Evolutionary conservation across 2,888 invertebrate genomes (phyloP).

Genomic region (Altica lythri): DNA sequence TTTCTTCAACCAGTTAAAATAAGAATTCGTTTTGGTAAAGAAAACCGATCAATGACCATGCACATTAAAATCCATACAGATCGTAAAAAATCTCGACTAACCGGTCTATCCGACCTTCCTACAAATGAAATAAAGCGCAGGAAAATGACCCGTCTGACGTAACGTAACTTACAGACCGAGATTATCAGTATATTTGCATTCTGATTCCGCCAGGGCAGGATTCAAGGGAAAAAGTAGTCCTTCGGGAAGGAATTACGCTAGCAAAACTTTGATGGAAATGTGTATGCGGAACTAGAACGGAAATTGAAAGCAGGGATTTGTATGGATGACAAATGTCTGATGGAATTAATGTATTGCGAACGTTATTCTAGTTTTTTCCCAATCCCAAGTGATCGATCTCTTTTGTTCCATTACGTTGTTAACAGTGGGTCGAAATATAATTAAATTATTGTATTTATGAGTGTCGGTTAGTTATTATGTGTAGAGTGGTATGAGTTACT

Average conservation of each 20-base stretch:
- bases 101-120: neutral
- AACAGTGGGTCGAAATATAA: no score
- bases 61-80: no score
- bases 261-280: neutral
- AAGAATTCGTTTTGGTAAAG: no score
- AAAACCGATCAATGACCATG: no score
- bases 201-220: constrained; percentile 4
- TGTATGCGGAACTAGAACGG: constrained; percentile 1
- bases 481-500: no score
- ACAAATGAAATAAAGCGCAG: neutral
- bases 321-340: constrained; percentile 11
- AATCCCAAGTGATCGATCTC: no score
- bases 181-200: constrained; percentile 1
- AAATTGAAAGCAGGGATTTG: constrained; percentile 14
- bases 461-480: no score
- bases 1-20: no score
- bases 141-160: constrained; percentile 1
- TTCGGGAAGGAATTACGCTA: neutral
- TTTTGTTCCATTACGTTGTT: no score
- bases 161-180: constrained; percentile 1
- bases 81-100: neutral
- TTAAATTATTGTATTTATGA: no score
- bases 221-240: neutral
- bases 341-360: constrained; percentile 6
- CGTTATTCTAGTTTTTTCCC: no score